A percentile compares a stretch with the other conserved stretches of the same genome.
These are phyloP conservation scores for Luscinia megarhynchos DNA, from an alignment of 2,797 vertebrate genomes.

Conservation along the genomic window DNA sequence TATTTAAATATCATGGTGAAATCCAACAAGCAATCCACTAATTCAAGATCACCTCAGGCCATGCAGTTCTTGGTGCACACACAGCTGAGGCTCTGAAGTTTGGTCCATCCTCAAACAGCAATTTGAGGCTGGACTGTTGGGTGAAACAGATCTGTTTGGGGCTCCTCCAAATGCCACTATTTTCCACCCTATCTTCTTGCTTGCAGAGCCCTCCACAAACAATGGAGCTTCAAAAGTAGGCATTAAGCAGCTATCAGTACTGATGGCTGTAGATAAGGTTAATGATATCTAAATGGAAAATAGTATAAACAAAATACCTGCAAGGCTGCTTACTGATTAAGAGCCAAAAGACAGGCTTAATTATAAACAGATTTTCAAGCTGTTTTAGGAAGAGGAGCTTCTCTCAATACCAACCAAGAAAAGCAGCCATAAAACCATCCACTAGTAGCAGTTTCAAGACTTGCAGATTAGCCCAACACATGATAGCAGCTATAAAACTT, in stretches of 20 bases:
- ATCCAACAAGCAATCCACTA: background rate
- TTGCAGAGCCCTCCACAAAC: background rate
- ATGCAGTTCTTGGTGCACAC: background rate
- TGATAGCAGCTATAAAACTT: background rate
- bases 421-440: background rate
- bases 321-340: background rate
- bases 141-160: background rate
- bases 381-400: background rate
- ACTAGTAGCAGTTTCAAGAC: background rate
- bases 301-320: background rate
- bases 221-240: background rate
- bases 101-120: background rate
- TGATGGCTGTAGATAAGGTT: background rate
- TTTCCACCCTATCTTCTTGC: background rate
- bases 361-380: background rate
- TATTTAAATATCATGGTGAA: background rate
- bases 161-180: background rate
- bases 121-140: background rate
- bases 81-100: background rate
- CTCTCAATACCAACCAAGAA: background rate
- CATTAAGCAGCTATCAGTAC: background rate
- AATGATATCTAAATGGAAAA: background rate
- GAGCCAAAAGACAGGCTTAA: background rate
- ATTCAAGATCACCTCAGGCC: background rate
- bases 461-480: background rate